Evolutionary conservation across 2,113 vertebrate species (phyloP), one percentile per base, ranked within the genome.

Genomic region (Ptychochromis oligacanthus): DNA sequence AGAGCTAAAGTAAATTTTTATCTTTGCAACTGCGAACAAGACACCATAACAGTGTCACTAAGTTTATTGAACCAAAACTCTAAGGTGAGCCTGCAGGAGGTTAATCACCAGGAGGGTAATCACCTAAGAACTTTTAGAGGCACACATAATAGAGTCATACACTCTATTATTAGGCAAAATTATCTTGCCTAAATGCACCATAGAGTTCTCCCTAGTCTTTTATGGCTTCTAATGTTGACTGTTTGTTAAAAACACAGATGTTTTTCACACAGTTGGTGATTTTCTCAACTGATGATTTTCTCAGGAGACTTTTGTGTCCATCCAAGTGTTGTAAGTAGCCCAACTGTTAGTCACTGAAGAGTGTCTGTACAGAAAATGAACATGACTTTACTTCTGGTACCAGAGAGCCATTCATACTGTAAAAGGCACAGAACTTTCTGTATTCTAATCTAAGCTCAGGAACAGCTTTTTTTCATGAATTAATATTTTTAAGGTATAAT

Each of bases 281-380:
- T 43, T 31, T 18, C 24, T 72, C 65, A 52, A 31, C 43, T 72
- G 65, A 52, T 52, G 65, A 72, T 24, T 72, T 17, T 49, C 43
- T 72, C 43, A 72, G 43, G 43, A 72, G 43, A 72, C 65, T 72
- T 72, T 72, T 31, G 13, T 72, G 65, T 72, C 26, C 49, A 57
- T 31, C 43, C 65, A 72, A 72, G 43, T 72, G 65, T 72, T 70
- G 65, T 70, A 72, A 3, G 43, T 52, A 72, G 10, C 24, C 49
- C 64, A 5, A 20, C 65, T 72, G 26, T 72, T 72, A 72, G 65
- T 72, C 43, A 72, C 43, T 72, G 65, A 72, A 52, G 24, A 72
- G 15, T 1, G 1, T 31, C 65, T n/a, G 6, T 49, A 52, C 65
- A 31, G 43, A 46, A 8, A 72, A 70, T 20, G 15, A 70, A 2